A percentile compares a stretch with the other conserved stretches of the same genome.
Evolutionary conservation across 1,140 invertebrate species (phyloP).

Genomic region (Atopsyche davidsoni): DNA sequence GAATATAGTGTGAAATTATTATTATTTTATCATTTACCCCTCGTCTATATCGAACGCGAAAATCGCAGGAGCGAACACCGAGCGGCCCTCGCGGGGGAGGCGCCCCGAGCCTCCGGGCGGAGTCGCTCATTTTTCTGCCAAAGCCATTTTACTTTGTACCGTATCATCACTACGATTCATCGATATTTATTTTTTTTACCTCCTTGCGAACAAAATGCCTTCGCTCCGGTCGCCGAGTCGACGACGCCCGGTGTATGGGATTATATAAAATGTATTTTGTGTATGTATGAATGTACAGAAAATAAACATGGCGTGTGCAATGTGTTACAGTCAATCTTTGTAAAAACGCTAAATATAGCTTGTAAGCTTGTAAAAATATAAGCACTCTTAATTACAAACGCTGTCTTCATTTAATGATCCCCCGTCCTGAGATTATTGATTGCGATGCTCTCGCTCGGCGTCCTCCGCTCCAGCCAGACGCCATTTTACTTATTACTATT

Average conservation of each 20-base stretch:
- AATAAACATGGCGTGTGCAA: slow-evolving; percentile 17
- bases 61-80: too few relatives aligned
- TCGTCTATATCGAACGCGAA: too few relatives aligned
- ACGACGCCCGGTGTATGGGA: neutral
- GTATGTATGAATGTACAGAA: slow-evolving; percentile 26
- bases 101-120: too few relatives aligned
- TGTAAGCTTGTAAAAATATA: slow-evolving; percentile 24
- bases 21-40: too few relatives aligned
- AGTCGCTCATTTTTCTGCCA: slow-evolving; percentile 21
- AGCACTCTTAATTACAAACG: slow-evolving; percentile 15
- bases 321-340: slow-evolving; percentile 22
- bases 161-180: slow-evolving; percentile 10
- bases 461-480: too few relatives aligned
- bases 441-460: too few relatives aligned
- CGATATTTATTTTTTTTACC: slow-evolving; percentile 26
- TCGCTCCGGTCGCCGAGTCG: neutral
- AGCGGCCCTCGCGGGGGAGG: too few relatives aligned
- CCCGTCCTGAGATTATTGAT: too few relatives aligned
- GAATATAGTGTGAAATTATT: slow-evolving; percentile 12
- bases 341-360: slow-evolving; percentile 21
- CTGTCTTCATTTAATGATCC: slow-evolving; percentile 7
- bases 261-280: slow-evolving; percentile 16
- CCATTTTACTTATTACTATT: too few relatives aligned
- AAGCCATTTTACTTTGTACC: slow-evolving; percentile 21
- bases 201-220: neutral